These are phyloP conservation scores for Morinoia aosen DNA, from an alignment of 2,888 invertebrate species.

Conservation along the genomic window DNA sequence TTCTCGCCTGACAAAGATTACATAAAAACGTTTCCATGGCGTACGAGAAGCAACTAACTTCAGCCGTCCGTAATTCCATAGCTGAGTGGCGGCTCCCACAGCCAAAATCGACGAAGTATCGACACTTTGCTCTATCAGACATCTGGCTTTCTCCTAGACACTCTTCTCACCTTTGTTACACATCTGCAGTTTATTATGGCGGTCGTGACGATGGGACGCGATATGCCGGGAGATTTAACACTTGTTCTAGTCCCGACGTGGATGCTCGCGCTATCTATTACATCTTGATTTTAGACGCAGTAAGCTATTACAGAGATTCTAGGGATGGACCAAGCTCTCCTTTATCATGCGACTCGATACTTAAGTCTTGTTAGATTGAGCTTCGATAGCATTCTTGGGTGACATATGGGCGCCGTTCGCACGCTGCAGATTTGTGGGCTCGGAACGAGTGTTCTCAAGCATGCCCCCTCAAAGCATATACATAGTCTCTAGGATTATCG, in stretches of 20 bases:
- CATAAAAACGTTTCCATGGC: not conserved
- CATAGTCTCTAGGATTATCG: not conserved
- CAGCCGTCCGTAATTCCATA: not conserved
- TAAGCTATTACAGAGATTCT: constrained; percentile 20
- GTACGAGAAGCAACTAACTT: not conserved
- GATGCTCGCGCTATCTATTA: constrained; percentile 18
- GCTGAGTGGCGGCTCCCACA: constrained; percentile 18
- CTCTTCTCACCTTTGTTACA: constrained; percentile 51
- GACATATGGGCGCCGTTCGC: constrained; percentile 5
- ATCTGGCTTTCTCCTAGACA: constrained; percentile 23
- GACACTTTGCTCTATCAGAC: constrained; percentile 14
- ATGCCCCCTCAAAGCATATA: not conserved
- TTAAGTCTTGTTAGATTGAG: constrained; percentile 25
- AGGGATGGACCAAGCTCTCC: not conserved
- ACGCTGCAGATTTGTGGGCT: not conserved
- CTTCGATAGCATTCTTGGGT: constrained; percentile 34
- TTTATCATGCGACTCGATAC: constrained; percentile 28
- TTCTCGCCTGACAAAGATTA: not conserved
- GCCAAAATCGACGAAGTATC: constrained; percentile 37
- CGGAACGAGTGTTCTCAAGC: not conserved
- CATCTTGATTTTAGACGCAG: constrained; percentile 46
- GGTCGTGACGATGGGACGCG: constrained; percentile 48
- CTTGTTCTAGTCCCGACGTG: not conserved
- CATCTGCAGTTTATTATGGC: constrained; percentile 44
- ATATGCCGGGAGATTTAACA: constrained; percentile 36